Percentiles rank a stretch among this genome's conserved stretches.
Evolutionary conservation across 92 coral and sea anemone species (phyloP).

Genomic region (Galaxea fascicularis): DNA sequence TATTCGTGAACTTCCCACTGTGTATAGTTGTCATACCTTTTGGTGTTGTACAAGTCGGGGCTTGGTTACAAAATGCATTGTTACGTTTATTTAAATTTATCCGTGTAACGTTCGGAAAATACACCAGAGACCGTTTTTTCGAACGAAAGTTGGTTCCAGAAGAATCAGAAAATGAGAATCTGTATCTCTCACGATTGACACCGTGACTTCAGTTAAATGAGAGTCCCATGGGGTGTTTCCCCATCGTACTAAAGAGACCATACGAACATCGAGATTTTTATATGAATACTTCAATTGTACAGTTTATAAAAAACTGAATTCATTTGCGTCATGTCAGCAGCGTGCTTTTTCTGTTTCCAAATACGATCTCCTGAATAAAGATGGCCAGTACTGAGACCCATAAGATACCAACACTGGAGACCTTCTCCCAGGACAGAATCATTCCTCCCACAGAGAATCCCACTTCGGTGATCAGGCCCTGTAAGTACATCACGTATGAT

Average conservation of each 20-base stretch:
- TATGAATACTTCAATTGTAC: not conserved
- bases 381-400: slow-evolving; percentile 88
- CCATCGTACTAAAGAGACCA: not conserved
- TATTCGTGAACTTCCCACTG: no score
- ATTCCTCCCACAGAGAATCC: slow-evolving; percentile 96
- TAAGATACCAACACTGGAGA: slow-evolving; percentile 81
- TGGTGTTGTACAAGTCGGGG: no score
- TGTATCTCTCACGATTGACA: no score
- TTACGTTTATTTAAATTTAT: no score
- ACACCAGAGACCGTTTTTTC: no score
- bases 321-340: slow-evolving; percentile 27
- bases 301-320: not conserved
- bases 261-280: not conserved
- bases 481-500: slow-evolving; percentile 90
- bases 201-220: no score
- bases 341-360: slow-evolving; percentile 93
- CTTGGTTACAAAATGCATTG: no score
- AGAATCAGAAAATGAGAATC: no score
- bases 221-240: not conserved
- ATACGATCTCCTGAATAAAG: slow-evolving; percentile 90
- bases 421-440: slow-evolving; percentile 93
- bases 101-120: no score
- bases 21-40: no score
- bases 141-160: no score
- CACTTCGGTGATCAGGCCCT: slow-evolving; percentile 82